Evolutionary conservation across 1,140 invertebrate species (phyloP), one percentile per base, ranked within the genome.

Genomic region (Orussus abietinus): DNA sequence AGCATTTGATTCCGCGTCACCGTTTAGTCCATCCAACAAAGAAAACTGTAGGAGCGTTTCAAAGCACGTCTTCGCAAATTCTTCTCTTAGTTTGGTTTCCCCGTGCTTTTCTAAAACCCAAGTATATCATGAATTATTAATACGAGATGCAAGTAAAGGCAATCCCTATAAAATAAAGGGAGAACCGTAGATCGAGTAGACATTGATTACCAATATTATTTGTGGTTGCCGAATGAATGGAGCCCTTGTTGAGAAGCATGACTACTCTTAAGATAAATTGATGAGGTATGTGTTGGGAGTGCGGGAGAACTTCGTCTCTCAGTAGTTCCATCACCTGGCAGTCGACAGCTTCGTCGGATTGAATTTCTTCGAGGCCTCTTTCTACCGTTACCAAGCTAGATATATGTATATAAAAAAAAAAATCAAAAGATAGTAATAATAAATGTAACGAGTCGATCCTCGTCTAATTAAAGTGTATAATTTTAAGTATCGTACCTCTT

Each of bases 31-130:
- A 59, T 89, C 84, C 18, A 84, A 75, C 43, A 85, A 77, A 1
- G 92, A 95, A 75, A 96, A 97, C 69, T 96, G 92, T 9, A 98
- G 77, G 13, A 97, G 75, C 1, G 94, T 96, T 71, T 97, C 93
- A 63, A 98, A 97, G 64, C 95, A 98, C 0, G 88, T 89, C 62
- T 94, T 88, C 13, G 94, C 93, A 75, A 98, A 96, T 59, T 96
- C 93, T 72, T 98, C 93, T 13, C 93, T 70, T 42, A 90, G 72
- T 60, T 90, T 89, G 14, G 85, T 83, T 63, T 94, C 88, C 48
- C 84, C 85, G 55, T 57, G 62, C 44, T 66, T 72, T 22, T 92
- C 88, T 88, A 62, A 31, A 62, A 55, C 29, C 10, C 4, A 41
- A 13, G 34, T 6, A 28, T 14, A 22, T 45, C 4, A n/a, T 26